Evolutionary conservation across 2,113 vertebrate species (phyloP), one percentile per base, ranked within the genome.

Genomic region (Gnathonemus echidnorhynchus): DNA sequence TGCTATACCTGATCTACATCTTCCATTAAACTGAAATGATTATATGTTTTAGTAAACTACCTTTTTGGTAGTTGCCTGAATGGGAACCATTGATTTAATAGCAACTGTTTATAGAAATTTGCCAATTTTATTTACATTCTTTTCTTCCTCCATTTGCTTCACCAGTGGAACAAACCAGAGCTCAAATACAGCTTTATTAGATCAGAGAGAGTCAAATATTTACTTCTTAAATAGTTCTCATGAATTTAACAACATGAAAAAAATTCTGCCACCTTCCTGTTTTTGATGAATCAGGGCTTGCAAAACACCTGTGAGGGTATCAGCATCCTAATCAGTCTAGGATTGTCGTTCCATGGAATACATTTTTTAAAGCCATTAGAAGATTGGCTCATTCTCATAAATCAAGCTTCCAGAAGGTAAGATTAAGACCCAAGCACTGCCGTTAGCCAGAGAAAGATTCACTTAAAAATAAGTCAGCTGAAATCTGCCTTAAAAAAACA

Each of bases 11-110:
- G 17, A 50, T 89, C 84, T 90, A 92, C 88, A 90, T 88, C 84
- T 90, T 91, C 84, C 89, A 90, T 91, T 89, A 87, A 83, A 91
- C 88, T 50, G 15, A 90, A 88, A 83, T 15, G 4, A 84, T 89
- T 58, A 50, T 50, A 52, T 86, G 46, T 35, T 86, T 2, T 27
- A 27, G 24, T 86, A 86, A 49, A n/a, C 7, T 46, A 48, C 21
- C 24, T 42, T 53, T 56, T 42, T 24, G 13, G 8, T 45, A 42
- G 45, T 8, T 19, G 45, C 49, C 48, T 62, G 11, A 88, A 39
- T 42, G 39, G 7, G 27, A 74, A 48, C 13, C 70, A 52, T 27
- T 86, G 15, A 89, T 83, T 88, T 91, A 83, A 45, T 21, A 35
- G 35, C 77, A 45, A 21, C 35, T 8, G 5, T 83, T 83, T 8